These are phyloP conservation scores for Limosa lapponica DNA, from an alignment of 2,797 vertebrate genomes.

Conservation along the genomic window DNA sequence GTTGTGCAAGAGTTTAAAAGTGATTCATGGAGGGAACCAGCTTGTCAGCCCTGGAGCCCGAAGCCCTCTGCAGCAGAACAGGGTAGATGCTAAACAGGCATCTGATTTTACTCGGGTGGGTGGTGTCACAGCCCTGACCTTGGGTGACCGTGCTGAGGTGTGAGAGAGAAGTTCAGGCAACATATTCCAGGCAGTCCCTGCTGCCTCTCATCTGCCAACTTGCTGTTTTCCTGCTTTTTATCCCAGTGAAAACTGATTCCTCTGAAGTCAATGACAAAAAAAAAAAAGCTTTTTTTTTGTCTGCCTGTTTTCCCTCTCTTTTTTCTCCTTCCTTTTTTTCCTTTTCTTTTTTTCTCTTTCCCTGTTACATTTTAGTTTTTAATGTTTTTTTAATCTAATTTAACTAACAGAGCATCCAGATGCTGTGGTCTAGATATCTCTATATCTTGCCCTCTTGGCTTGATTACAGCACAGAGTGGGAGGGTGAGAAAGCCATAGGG, in stretches of 20 bases:
- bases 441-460: neutral
- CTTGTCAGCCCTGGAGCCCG: neutral
- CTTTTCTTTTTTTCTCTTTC: neutral
- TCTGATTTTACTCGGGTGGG: neutral
- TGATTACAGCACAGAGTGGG: neutral
- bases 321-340: neutral
- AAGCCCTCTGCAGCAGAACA: neutral
- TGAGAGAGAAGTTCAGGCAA: neutral
- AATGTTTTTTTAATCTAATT: neutral
- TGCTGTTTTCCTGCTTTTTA: neutral
- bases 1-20: neutral
- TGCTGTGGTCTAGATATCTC: neutral
- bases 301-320: neutral
- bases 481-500: neutral
- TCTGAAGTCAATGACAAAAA: neutral
- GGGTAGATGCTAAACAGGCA: neutral
- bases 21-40: neutral
- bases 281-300: neutral
- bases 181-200: neutral
- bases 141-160: fast-evolving
- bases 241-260: neutral
- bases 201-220: neutral
- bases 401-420: neutral
- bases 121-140: neutral
- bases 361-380: neutral